Percentiles rank a stretch among this genome's conserved stretches.
Conservation (phyloP, 2,113 vertebrate genomes). For the Lipophrys pholis region DNA sequence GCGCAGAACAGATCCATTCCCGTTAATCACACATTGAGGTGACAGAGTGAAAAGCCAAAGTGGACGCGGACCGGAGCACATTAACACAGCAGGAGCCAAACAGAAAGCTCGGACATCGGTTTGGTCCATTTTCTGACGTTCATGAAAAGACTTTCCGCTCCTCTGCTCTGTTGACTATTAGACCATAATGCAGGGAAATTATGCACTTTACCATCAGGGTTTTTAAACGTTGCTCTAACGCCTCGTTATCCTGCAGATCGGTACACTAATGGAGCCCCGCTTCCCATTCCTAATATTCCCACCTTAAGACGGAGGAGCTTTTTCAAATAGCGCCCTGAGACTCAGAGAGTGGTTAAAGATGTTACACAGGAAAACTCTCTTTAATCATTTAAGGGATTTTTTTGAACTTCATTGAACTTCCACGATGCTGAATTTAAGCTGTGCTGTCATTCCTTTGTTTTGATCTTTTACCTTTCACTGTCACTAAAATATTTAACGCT, state of each 20-base stretch:
- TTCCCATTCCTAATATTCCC: constrained; percentile 6
- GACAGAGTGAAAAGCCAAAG: too few relatives aligned
- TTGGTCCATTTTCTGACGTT: too few relatives aligned
- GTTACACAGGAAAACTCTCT: neutral
- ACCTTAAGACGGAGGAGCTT: neutral
- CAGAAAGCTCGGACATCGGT: too few relatives aligned
- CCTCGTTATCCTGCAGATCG: constrained; percentile 17
- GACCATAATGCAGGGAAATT: neutral
- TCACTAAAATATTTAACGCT: neutral
- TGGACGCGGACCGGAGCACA: too few relatives aligned
- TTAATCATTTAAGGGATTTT: constrained; percentile 23
- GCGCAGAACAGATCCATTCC: too few relatives aligned
- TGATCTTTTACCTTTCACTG: neutral
- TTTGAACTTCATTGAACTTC: neutral
- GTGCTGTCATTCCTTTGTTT: neutral
- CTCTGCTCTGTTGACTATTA: constrained; percentile 16
- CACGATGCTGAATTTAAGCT: neutral
- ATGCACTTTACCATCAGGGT: neutral
- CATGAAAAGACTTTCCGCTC: too few relatives aligned
- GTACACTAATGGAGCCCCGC: neutral
- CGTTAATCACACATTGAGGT: too few relatives aligned
- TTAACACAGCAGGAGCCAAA: too few relatives aligned
- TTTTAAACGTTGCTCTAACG: neutral
- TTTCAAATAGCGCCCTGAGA: neutral
- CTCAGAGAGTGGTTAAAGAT: constrained; percentile 5